These are phyloP conservation scores for Trissonchulus latispiculum DNA, from an alignment of 2,888 invertebrate species.

Conservation along the genomic window DNA sequence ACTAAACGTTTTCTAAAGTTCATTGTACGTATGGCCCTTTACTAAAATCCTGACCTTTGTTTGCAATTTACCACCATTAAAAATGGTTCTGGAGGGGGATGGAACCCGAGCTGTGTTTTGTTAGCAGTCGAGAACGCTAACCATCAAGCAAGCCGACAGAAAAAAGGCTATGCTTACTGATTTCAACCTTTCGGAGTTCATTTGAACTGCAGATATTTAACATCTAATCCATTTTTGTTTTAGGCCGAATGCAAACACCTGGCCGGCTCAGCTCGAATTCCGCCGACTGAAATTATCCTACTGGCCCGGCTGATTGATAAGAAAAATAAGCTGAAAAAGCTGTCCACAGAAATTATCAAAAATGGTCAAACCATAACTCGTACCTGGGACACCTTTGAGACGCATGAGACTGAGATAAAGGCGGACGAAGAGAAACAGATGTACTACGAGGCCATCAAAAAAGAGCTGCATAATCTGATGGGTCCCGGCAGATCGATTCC, in stretches of 20 bases:
- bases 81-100: no score
- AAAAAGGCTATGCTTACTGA: no score
- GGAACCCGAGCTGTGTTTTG: no score
- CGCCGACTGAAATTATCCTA: not conserved
- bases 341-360: not conserved
- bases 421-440: not conserved
- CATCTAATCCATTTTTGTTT: no score
- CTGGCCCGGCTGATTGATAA: not conserved
- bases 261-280: not conserved
- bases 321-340: not conserved
- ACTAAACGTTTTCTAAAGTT: no score
- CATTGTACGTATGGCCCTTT: no score
- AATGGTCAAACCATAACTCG: not conserved
- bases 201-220: no score
- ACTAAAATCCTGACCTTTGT: no score
- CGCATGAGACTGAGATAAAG: not conserved
- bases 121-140: no score
- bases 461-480: not conserved
- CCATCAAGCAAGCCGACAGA: no score
- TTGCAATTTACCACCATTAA: no score
- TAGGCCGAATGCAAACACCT: not conserved
- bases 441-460: not conserved
- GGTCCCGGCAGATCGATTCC: not conserved
- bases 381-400: not conserved
- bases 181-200: no score